Percentiles rank a stretch among this genome's conserved stretches.
These are phyloP conservation scores for Dryomyza anilis DNA, from an alignment of 2,888 invertebrate species.

Conservation along the genomic window DNA sequence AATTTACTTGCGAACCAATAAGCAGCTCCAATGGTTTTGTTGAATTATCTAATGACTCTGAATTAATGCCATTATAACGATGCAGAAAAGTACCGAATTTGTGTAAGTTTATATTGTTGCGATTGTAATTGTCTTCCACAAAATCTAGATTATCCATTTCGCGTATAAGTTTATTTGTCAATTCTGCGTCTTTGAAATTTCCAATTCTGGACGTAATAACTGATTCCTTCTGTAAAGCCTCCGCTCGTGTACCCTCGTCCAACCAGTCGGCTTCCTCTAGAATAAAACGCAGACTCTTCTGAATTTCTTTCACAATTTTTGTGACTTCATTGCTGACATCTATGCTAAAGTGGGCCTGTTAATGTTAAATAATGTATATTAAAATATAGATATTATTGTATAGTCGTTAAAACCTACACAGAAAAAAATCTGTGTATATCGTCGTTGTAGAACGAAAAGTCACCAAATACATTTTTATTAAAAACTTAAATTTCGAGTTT, in stretches of 20 bases:
- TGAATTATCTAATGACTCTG: conserved; percentile 35
- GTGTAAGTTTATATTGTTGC: conserved; percentile 43
- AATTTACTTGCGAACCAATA: conserved; percentile 50
- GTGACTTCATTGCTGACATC: conserved; percentile 42
- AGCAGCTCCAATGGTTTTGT: conserved; percentile 48
- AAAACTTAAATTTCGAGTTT: too few relatives aligned
- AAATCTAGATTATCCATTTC: conserved; percentile 42
- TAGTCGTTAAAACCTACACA: too few relatives aligned
- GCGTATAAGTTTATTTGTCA: conserved; percentile 42
- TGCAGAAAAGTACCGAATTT: conserved; percentile 38
- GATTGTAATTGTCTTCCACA: conserved; percentile 40
- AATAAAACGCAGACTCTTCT: conserved; percentile 40
- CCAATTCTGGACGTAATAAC: conserved; percentile 44
- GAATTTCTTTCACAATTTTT: conserved; percentile 46
- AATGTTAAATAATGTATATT: too few relatives aligned
- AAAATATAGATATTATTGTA: too few relatives aligned
- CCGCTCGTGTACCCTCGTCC: conserved; percentile 46
- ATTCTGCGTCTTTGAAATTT: conserved; percentile 37
- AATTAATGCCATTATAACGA: conserved; percentile 45
- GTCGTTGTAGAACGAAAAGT: too few relatives aligned
- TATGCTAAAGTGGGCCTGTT: conserved; percentile 45
- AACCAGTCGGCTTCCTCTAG: conserved; percentile 51
- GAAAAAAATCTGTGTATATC: too few relatives aligned
- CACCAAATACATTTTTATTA: too few relatives aligned
- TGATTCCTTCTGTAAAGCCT: conserved; percentile 50